Percentiles rank a stretch among this genome's conserved stretches.
These are phyloP conservation scores for Nemotelus pantherinus DNA, from an alignment of 2,888 invertebrate genomes.

Conservation along the genomic window DNA sequence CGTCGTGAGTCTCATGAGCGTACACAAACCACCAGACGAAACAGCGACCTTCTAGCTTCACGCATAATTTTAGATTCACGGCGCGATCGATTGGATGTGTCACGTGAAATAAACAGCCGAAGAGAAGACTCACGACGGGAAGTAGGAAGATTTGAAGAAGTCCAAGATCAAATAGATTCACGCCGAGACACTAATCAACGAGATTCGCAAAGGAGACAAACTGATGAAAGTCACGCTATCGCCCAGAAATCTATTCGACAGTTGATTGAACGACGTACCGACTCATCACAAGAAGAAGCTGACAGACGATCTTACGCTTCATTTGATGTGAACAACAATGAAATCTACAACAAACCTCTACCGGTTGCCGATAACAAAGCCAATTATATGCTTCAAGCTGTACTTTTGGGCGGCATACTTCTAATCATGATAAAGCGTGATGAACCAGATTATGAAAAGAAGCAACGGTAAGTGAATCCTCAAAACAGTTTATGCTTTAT, in stretches of 20 bases:
- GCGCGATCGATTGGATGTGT: too few species aligned
- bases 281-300: neutral
- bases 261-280: neutral
- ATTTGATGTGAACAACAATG: neutral
- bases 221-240: neutral
- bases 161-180: neutral
- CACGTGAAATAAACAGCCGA: neutral
- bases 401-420: conserved; percentile 16
- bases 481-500: too few species aligned
- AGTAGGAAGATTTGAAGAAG: neutral
- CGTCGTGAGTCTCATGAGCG: too few species aligned
- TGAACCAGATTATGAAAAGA: neutral
- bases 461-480: conserved; percentile 10
- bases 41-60: too few species aligned
- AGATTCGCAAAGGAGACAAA: neutral
- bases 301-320: neutral
- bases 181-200: neutral
- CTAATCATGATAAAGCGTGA: neutral
- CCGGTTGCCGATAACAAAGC: neutral
- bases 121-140: neutral
- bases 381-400: conserved; percentile 6
- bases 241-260: neutral
- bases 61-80: too few species aligned
- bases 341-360: neutral
- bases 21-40: too few species aligned